These are phyloP conservation scores for Salvelinus namaycush DNA, from an alignment of 2,113 vertebrate species.

Conservation along the genomic window DNA sequence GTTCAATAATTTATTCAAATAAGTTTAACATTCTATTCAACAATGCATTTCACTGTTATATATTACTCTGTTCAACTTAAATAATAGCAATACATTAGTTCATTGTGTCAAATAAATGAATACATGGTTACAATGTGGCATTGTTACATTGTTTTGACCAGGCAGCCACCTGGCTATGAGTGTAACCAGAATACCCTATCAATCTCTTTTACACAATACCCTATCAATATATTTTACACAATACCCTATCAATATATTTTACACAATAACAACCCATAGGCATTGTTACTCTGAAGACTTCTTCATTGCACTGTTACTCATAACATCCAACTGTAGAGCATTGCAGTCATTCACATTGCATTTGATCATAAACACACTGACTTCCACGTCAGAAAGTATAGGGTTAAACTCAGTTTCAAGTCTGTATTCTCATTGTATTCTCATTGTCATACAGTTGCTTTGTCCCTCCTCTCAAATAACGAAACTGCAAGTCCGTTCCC, in stretches of 20 bases:
- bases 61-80: conserved; percentile 34
- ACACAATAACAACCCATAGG: background rate
- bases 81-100: conserved; percentile 16
- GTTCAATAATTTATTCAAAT: conserved; percentile 58
- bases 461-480: background rate
- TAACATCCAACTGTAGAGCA: background rate
- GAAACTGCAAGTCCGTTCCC: conserved; percentile 23
- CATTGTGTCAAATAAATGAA: conserved; percentile 2
- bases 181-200: background rate
- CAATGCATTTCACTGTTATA: conserved; percentile 24
- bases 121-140: background rate
- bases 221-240: background rate
- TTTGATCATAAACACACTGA: background rate
- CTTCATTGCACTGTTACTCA: background rate
- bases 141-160: conserved; percentile 9
- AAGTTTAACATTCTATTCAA: conserved; percentile 4
- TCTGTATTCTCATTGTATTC: background rate
- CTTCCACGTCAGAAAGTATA: background rate
- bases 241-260: background rate
- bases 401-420: conserved; percentile 12
- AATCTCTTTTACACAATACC: background rate
- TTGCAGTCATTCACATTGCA: conserved; percentile 17
- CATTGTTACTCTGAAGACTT: background rate
- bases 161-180: background rate
- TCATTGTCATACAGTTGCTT: background rate